These are phyloP conservation scores for Laticauda laticaudata DNA, from an alignment of 2,113 vertebrate genomes.

Conservation along the genomic window DNA sequence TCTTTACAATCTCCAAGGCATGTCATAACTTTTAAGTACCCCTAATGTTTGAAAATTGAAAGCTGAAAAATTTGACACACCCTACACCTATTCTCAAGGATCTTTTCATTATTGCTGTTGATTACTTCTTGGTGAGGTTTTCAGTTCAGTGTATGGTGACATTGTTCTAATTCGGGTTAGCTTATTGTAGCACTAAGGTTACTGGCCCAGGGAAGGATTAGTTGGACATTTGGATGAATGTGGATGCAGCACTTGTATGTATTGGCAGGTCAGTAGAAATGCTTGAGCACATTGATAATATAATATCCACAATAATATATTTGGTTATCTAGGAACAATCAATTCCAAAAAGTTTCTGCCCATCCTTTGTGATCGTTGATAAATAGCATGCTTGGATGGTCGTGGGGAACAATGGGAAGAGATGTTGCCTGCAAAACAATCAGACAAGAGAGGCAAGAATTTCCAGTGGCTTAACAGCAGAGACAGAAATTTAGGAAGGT, in stretches of 20 bases:
- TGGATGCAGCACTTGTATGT: neutral
- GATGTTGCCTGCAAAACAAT: too few relatives aligned
- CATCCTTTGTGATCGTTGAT: neutral
- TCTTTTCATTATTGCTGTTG: neutral
- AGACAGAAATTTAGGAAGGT: too few relatives aligned
- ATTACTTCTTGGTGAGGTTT: neutral
- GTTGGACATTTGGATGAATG: neutral
- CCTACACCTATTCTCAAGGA: neutral
- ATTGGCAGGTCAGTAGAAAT: neutral
- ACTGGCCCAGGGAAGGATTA: neutral
- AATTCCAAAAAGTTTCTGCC: neutral
- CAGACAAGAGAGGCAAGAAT: too few relatives aligned
- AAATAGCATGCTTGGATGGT: neutral
- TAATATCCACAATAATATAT: neutral
- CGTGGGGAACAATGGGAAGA: too few relatives aligned
- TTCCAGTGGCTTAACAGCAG: too few relatives aligned
- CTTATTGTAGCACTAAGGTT: neutral
- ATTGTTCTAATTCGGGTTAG: neutral
- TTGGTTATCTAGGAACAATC: neutral
- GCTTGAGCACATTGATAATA: neutral
- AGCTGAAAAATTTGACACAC: too few relatives aligned
- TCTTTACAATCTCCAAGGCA: too few relatives aligned
- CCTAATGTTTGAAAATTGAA: too few relatives aligned
- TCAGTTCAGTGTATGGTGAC: neutral
- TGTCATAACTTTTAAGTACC: too few relatives aligned